phyloP scores from a whole-genome alignment of 2,113 vertebrate genomes.

The Oryctolagus cuniculus region DNA sequence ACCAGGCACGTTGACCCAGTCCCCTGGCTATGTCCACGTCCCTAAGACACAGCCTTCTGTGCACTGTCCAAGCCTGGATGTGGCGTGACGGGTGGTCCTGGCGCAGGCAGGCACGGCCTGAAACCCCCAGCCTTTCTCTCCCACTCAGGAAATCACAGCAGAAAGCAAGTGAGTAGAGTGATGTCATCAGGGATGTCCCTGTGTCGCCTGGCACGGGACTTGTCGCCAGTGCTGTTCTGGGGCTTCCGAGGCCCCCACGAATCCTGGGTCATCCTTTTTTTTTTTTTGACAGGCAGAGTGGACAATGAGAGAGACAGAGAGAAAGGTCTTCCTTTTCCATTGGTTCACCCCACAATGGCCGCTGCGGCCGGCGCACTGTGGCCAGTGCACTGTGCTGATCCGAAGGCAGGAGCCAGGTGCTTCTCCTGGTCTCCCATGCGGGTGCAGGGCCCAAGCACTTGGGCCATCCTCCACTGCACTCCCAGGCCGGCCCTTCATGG shows the following conservation, averaged over 20 bases:
- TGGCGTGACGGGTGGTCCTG: neutral
- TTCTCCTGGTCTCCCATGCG: no score
- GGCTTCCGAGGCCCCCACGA: neutral
- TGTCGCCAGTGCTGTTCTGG: fast-evolving
- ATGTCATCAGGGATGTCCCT: neutral
- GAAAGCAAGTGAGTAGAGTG: neutral
- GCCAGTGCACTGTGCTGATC: no score
- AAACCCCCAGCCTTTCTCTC: neutral
- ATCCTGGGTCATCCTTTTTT: neutral
- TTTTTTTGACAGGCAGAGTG: no score
- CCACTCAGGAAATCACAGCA: neutral
- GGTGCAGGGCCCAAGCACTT: no score
- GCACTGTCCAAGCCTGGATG: neutral
- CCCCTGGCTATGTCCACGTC: neutral
- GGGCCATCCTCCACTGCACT: no score
- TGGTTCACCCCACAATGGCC: no score
- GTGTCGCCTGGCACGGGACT: fast-evolving
- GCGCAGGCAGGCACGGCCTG: neutral
- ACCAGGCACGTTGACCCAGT: no score
- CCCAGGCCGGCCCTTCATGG: neutral
- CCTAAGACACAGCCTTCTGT: neutral
- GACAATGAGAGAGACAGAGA: no score
- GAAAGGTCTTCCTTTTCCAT: no score
- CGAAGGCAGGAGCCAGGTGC: no score
- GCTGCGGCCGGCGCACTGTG: no score